phyloP scores from a whole-genome alignment of 2,888 invertebrate genomes.

The Ophion costatus region DNA sequence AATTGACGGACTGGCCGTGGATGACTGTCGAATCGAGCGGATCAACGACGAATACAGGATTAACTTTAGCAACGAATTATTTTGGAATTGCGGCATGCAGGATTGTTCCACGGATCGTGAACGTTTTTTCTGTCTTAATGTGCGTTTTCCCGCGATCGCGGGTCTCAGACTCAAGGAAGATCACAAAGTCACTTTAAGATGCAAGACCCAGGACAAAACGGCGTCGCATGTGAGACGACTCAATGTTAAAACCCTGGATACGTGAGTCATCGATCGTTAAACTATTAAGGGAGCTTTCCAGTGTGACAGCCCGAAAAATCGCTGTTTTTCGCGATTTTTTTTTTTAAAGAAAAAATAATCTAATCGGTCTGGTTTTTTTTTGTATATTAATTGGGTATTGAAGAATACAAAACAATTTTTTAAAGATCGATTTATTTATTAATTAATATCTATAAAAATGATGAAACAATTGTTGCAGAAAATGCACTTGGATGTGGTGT shows the following conservation, averaged over 20 bases:
- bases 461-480: too few species aligned
- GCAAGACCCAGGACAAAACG: slow-evolving; percentile 85
- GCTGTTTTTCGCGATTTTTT: background rate
- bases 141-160: slow-evolving; percentile 85
- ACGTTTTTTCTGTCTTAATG: slow-evolving; percentile 84
- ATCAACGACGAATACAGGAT: slow-evolving; percentile 78
- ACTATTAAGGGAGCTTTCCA: too few species aligned
- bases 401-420: too few species aligned
- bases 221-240: slow-evolving; percentile 84
- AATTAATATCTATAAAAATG: too few species aligned
- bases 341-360: background rate
- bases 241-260: slow-evolving; percentile 77
- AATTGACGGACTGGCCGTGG: slow-evolving; percentile 70
- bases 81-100: slow-evolving; percentile 85
- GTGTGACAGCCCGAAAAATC: too few species aligned
- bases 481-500: too few species aligned
- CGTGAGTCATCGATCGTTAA: slow-evolving; percentile 68
- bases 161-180: slow-evolving; percentile 85
- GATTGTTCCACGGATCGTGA: slow-evolving; percentile 82
- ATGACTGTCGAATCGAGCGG: slow-evolving; percentile 70
- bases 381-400: too few species aligned
- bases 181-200: slow-evolving; percentile 85
- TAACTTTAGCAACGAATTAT: slow-evolving; percentile 83
- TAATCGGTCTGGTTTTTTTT: too few species aligned
- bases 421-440: too few species aligned